Evolutionary conservation across 2,888 invertebrate species (phyloP).

Genomic region (Aethes cnicana): DNA sequence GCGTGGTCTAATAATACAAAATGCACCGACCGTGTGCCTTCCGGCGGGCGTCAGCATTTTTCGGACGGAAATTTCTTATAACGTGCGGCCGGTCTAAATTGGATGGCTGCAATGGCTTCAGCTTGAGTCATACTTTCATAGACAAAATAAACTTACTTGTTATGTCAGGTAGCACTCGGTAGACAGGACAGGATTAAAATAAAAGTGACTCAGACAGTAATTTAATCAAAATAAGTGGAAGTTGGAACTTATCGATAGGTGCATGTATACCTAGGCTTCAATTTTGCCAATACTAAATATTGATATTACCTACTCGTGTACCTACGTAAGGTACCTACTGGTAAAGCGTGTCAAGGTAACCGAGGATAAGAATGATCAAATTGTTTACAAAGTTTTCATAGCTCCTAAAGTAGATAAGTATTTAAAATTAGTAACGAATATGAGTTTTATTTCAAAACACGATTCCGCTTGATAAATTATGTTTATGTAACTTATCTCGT

Average conservation of each 20-base stretch:
- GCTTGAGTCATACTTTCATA: constrained; percentile 11
- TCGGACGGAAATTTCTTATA: too few species aligned
- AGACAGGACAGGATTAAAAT: constrained; percentile 22
- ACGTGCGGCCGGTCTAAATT: too few species aligned
- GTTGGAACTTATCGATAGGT: constrained; percentile 8
- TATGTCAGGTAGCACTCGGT: constrained; percentile 15
- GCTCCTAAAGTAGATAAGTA: too few species aligned
- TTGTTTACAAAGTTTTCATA: constrained; percentile 20
- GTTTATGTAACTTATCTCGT: constrained; percentile 7
- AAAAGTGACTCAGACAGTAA: constrained; percentile 18
- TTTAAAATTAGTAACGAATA: too few species aligned
- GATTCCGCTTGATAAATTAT: constrained; percentile 2
- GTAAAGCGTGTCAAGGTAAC: constrained; percentile 22
- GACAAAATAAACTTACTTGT: constrained; percentile 22
- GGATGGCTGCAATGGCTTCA: background rate
- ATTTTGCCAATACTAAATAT: constrained; percentile 18
- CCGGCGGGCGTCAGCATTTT: too few species aligned
- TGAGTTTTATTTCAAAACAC: background rate
- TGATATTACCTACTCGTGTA: too few species aligned
- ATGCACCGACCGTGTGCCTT: too few species aligned
- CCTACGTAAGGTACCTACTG: background rate
- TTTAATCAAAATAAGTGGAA: constrained; percentile 3
- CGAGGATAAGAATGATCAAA: constrained; percentile 14
- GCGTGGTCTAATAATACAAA: too few species aligned
- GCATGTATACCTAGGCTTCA: background rate